Evolutionary conservation across 2,888 invertebrate genomes (phyloP).

Genomic region (Rugalucina vietnamica): DNA sequence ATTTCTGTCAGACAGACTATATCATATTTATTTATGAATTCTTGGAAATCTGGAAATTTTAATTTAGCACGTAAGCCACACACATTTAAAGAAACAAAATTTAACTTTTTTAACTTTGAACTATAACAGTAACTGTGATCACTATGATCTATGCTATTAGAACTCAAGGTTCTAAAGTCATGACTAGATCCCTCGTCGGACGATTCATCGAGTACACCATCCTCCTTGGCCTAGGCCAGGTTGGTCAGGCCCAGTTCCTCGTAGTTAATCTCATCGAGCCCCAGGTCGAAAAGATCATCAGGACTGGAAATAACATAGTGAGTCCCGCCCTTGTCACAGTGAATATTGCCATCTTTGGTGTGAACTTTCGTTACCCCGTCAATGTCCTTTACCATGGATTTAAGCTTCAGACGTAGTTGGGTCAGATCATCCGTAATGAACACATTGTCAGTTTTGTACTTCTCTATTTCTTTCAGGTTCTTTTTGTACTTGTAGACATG

Average conservation of each 20-base stretch:
- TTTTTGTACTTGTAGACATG: neutral
- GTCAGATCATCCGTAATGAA: conserved; percentile 19
- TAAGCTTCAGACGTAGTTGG: neutral
- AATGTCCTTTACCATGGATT: conserved; percentile 8
- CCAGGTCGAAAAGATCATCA: neutral
- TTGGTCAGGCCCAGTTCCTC: neutral
- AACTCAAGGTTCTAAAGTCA: neutral
- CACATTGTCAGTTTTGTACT: neutral
- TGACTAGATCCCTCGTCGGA: neutral
- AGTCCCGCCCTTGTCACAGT: neutral
- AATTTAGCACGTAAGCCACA: conserved; percentile 6
- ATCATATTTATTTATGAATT: conserved; percentile 1
- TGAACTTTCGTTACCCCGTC: neutral
- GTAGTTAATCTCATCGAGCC: neutral
- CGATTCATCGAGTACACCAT: neutral
- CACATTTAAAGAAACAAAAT: neutral
- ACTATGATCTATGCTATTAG: neutral
- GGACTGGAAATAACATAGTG: neutral
- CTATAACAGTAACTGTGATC: neutral
- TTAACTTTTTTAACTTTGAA: conserved; percentile 1
- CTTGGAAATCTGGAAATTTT: conserved; percentile 8
- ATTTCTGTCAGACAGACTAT: neutral
- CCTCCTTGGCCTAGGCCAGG: neutral
- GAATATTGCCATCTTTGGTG: neutral
- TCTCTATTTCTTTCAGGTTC: neutral